phyloP scores from a whole-genome alignment of 2,888 invertebrate genomes.

The Pristionchus arcanus region DNA sequence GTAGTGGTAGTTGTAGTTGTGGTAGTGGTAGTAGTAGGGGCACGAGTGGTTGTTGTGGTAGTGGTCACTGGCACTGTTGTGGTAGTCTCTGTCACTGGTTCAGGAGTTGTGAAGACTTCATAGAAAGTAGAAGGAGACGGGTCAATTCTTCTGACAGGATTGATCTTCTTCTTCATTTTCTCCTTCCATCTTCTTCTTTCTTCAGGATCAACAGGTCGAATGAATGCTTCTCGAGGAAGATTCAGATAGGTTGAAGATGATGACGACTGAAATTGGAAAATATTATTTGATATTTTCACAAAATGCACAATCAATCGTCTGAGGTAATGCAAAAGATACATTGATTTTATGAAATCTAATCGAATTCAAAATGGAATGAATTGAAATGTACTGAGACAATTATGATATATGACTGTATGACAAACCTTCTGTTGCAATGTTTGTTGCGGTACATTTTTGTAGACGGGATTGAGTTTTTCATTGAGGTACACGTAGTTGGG shows the following conservation, averaged over 20 bases:
- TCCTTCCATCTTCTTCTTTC: constrained; percentile 55
- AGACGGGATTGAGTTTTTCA: constrained; percentile 40
- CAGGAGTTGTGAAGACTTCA: constrained; percentile 30
- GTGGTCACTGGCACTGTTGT: not conserved
- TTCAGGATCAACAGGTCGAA: constrained; percentile 48
- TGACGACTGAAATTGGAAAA: not conserved
- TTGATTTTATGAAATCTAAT: not conserved
- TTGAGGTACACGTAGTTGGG: constrained; percentile 51
- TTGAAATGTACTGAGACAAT: too few species aligned
- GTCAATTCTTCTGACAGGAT: not conserved
- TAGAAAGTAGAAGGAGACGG: not conserved
- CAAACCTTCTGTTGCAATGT: not conserved
- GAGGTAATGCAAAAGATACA: too few species aligned
- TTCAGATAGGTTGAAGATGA: constrained; percentile 1
- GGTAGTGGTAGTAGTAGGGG: not conserved
- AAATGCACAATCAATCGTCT: too few species aligned
- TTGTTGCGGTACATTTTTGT: not conserved
- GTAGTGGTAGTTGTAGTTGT: not conserved
- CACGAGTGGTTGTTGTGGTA: not conserved
- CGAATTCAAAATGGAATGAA: too few species aligned
- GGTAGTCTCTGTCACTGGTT: not conserved
- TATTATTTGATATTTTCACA: not conserved
- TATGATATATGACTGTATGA: not conserved
- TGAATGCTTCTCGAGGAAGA: constrained; percentile 17
- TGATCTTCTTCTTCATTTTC: constrained; percentile 46